Conservation (phyloP, 2,797 vertebrate species). For the Sebastes nivosus region DNA sequence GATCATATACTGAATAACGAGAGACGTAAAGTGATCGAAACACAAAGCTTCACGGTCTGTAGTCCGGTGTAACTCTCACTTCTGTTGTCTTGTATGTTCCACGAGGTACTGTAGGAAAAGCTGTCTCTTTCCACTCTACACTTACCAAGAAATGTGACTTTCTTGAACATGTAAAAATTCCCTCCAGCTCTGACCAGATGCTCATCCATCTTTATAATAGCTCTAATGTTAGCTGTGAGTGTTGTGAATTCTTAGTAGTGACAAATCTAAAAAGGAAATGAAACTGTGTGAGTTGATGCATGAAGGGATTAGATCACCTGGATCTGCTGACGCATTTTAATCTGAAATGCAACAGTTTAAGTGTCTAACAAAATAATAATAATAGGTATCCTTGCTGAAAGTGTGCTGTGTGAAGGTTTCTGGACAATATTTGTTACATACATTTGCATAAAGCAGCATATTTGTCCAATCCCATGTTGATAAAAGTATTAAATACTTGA, state of each 20-base stretch:
- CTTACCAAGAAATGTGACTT: neutral
- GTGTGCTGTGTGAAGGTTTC: no score
- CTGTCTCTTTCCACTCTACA: neutral
- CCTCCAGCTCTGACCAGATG: neutral
- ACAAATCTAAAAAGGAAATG: neutral
- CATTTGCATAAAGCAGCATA: no score
- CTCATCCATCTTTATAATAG: neutral
- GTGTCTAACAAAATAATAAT: neutral
- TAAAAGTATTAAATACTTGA: no score
- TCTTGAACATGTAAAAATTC: neutral
- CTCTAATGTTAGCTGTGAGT: no score
- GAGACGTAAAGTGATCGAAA: no score
- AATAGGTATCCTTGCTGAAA: no score
- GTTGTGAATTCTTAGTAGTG: neutral
- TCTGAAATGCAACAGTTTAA: neutral
- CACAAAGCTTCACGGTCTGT: no score
- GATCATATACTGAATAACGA: no score
- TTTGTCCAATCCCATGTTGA: no score
- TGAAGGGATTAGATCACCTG: neutral
- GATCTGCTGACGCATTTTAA: neutral
- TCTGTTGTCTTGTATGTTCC: neutral
- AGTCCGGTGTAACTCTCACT: no score
- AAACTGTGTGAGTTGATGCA: neutral
- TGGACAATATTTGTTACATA: no score
- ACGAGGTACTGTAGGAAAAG: neutral